These are phyloP conservation scores for Spicauda simplicius DNA, from an alignment of 2,888 invertebrate species.

Conservation along the genomic window DNA sequence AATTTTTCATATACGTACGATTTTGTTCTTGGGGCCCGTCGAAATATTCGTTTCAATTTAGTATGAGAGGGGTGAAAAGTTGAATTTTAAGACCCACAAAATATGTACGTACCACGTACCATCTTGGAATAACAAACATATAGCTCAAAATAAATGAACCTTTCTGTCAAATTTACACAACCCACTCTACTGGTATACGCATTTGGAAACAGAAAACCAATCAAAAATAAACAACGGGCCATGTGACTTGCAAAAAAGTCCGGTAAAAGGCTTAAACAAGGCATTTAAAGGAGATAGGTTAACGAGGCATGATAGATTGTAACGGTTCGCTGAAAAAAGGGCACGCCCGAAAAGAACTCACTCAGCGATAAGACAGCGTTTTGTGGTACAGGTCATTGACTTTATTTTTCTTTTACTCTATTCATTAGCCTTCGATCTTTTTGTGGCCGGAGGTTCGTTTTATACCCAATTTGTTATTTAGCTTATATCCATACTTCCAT, in stretches of 20 bases:
- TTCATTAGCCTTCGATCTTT: slow-evolving; percentile 7
- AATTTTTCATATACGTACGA: too few species aligned
- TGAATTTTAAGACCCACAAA: too few species aligned
- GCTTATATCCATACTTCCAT: too few species aligned
- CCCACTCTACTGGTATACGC: too few species aligned
- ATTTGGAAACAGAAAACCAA: neutral
- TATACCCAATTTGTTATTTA: too few species aligned
- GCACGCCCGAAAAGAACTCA: slow-evolving; percentile 5
- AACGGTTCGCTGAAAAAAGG: slow-evolving; percentile 19
- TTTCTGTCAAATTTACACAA: neutral
- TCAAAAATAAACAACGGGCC: slow-evolving; percentile 7
- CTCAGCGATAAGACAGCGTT: slow-evolving; percentile 9
- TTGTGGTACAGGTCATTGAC: slow-evolving; percentile 11
- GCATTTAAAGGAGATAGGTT: slow-evolving; percentile 17
- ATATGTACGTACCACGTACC: too few species aligned
- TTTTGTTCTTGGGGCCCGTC: too few species aligned
- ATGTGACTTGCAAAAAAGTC: neutral
- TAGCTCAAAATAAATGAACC: neutral
- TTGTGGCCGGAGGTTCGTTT: neutral
- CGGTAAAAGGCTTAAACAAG: slow-evolving; percentile 27
- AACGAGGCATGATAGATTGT: slow-evolving; percentile 23
- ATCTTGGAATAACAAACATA: too few species aligned
- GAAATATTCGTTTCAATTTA: too few species aligned
- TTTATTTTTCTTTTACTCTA: slow-evolving; percentile 22
- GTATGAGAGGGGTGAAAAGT: too few species aligned